These are phyloP conservation scores for Leucania comma DNA, from an alignment of 2,888 invertebrate genomes.

Conservation along the genomic window DNA sequence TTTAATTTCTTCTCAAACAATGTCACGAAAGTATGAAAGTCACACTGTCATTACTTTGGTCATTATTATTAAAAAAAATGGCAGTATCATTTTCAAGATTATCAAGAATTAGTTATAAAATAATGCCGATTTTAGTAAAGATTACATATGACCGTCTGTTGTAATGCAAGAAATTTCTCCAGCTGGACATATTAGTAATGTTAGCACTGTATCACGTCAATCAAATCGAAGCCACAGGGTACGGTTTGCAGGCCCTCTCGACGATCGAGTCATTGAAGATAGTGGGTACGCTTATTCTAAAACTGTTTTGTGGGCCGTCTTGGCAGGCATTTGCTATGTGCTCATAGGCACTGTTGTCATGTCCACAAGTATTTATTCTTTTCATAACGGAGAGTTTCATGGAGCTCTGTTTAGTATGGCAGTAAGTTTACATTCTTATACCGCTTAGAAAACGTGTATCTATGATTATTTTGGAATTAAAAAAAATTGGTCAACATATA, in stretches of 20 bases:
- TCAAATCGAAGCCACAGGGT: slow-evolving; percentile 8
- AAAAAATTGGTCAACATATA: neutral
- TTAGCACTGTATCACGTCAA: neutral
- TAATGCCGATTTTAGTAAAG: slow-evolving; percentile 26
- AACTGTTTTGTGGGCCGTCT: neutral
- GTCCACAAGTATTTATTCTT: slow-evolving; percentile 26
- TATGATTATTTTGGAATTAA: neutral
- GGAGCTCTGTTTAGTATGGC: slow-evolving; percentile 37
- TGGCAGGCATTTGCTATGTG: slow-evolving; percentile 18
- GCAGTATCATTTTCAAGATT: slow-evolving; percentile 19
- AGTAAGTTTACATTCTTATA: slow-evolving; percentile 43
- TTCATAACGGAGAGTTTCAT: slow-evolving; percentile 23
- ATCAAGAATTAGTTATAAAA: slow-evolving; percentile 39
- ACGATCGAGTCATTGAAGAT: slow-evolving; percentile 21
- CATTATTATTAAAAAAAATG: slow-evolving; percentile 17
- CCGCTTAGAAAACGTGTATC: neutral
- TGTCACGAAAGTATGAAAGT: neutral
- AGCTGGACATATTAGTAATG: too few species aligned
- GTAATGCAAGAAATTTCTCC: slow-evolving; percentile 4
- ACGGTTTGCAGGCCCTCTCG: slow-evolving; percentile 18
- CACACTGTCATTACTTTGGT: slow-evolving; percentile 18
- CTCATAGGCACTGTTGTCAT: slow-evolving; percentile 27
- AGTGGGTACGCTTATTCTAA: slow-evolving; percentile 10
- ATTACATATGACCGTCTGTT: slow-evolving; percentile 28
- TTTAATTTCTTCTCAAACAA: neutral